phyloP scores from a whole-genome alignment of 2,797 vertebrate genomes.

The Mormyrus hasselquistii region DNA sequence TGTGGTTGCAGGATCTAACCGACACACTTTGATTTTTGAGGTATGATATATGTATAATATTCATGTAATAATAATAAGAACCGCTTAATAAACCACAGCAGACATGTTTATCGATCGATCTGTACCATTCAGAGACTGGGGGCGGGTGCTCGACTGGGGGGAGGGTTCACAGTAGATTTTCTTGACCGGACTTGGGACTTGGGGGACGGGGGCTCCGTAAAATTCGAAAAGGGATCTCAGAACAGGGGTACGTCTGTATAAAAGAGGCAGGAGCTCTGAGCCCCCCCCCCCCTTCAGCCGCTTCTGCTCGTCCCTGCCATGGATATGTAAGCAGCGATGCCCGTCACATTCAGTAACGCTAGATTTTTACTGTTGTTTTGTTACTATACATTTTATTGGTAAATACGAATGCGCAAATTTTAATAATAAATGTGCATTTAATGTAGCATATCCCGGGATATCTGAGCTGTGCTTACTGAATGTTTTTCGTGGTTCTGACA shows the following conservation, averaged over 20 bases:
- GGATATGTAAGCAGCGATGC: neutral
- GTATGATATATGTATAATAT: neutral
- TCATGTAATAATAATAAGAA: neutral
- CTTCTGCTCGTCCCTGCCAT: neutral
- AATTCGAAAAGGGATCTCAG: neutral
- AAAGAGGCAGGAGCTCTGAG: neutral
- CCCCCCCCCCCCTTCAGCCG: neutral
- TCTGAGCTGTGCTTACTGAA: neutral
- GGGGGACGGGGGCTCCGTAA: neutral
- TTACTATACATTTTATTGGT: neutral
- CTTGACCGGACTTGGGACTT: neutral
- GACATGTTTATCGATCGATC: neutral
- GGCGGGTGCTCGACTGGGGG: neutral
- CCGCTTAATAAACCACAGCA: neutral
- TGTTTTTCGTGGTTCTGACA: neutral
- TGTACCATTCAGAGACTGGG: neutral
- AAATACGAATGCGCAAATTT: neutral
- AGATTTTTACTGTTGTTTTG: neutral
- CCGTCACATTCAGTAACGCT: neutral
- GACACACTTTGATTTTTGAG: neutral
- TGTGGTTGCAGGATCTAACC: neutral
- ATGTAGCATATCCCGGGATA: neutral
- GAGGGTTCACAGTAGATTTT: neutral
- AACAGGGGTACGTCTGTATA: neutral
- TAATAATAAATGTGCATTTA: neutral